Evolutionary conservation across 2,888 invertebrate genomes (phyloP).

Genomic region (Cephus spinipes): DNA sequence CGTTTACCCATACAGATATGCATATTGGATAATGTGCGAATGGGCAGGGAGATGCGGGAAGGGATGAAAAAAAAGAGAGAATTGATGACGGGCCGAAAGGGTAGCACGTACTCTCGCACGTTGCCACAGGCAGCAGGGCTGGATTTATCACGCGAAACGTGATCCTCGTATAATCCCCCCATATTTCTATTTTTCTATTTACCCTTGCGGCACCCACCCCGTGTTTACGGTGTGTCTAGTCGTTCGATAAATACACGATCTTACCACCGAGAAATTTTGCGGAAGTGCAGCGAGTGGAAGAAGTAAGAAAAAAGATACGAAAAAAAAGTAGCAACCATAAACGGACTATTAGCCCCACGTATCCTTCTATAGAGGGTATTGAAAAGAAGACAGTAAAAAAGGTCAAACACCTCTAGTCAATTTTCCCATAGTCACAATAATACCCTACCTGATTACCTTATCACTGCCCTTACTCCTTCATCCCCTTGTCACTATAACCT

Average conservation of each 20-base stretch:
- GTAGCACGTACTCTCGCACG: background rate
- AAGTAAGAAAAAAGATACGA: background rate
- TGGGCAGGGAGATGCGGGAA: constrained; percentile 1
- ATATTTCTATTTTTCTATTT: constrained; percentile 37
- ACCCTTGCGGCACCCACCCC: constrained; percentile 17
- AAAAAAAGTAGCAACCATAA: background rate
- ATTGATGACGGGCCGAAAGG: constrained; percentile 16
- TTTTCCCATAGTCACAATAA: background rate
- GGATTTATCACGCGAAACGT: constrained; percentile 33
- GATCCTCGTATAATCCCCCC: constrained; percentile 26
- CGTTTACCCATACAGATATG: background rate
- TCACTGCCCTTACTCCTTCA: background rate
- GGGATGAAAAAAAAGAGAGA: constrained; percentile 8
- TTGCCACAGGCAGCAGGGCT: background rate
- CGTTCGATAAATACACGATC: background rate
- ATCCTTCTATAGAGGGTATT: background rate
- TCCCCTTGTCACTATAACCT: background rate
- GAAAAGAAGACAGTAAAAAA: background rate
- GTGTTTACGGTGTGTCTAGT: constrained; percentile 1
- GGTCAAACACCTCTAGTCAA: background rate
- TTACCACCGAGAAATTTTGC: background rate
- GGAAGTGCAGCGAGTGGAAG: background rate
- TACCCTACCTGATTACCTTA: background rate
- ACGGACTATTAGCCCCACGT: background rate
- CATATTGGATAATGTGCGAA: background rate